Percentiles rank a stretch among this genome's conserved stretches.
Evolutionary conservation across 1,140 invertebrate genomes (phyloP).

Genomic region (Caenorhabditis inopinata): DNA sequence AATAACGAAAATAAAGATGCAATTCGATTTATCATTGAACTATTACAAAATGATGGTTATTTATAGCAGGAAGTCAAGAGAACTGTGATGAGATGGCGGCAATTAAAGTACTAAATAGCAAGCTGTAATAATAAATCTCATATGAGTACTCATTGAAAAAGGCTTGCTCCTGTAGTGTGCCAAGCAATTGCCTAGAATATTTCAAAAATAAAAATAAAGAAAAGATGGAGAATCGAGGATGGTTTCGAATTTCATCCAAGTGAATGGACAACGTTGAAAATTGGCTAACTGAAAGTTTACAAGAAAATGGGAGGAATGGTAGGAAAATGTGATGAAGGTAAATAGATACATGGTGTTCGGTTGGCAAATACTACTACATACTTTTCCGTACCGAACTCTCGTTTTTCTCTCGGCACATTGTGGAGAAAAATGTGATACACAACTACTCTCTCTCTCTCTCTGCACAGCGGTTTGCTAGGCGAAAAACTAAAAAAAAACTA

Average conservation of each 20-base stretch:
- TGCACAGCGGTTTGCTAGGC: background rate
- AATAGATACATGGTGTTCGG: constrained; percentile 31
- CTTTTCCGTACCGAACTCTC: constrained; percentile 21
- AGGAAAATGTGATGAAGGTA: background rate
- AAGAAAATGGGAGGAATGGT: background rate
- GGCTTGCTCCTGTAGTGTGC: no score
- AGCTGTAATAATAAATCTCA: background rate
- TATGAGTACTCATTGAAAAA: no score
- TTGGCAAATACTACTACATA: constrained; percentile 34
- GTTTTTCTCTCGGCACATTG: background rate
- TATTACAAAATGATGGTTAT: background rate
- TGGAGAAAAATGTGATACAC: constrained; percentile 27
- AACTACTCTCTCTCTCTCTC: background rate
- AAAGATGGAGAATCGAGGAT: no score
- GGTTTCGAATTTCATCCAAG: no score
- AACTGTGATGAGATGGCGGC: background rate
- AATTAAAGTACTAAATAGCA: background rate
- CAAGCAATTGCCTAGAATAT: no score
- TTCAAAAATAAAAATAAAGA: no score
- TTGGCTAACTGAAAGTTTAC: background rate
- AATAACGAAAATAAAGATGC: background rate
- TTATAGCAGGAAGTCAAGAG: background rate
- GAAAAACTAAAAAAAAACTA: background rate
- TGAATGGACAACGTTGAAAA: background rate
- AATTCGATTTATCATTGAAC: constrained; percentile 9